Conservation (phyloP, 2,113 vertebrate genomes). For the Mobula hypostoma region DNA sequence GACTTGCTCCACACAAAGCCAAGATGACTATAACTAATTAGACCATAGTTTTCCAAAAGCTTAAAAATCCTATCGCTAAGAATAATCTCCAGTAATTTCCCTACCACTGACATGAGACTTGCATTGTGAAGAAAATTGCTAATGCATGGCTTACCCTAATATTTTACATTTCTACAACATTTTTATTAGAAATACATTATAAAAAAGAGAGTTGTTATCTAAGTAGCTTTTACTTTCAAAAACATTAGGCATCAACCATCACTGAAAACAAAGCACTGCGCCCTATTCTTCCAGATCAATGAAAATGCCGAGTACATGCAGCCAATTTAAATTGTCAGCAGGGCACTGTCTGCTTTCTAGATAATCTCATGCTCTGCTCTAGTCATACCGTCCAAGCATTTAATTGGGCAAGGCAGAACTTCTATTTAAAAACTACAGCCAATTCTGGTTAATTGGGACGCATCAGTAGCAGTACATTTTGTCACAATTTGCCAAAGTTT, state of each 20-base stretch:
- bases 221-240: neutral
- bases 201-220: neutral
- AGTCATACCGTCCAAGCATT: neutral
- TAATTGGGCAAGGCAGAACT: neutral
- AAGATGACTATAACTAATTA: too few species aligned
- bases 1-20: too few species aligned
- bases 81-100: too few species aligned
- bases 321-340: neutral
- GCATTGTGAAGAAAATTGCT: neutral
- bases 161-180: neutral
- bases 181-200: neutral
- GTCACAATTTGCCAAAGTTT: too few species aligned
- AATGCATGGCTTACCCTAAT: neutral
- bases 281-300: neutral
- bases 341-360: neutral
- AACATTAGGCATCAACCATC: neutral
- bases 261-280: neutral
- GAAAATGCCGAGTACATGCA: neutral
- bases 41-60: too few species aligned
- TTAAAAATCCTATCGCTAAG: too few species aligned
- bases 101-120: too few species aligned
- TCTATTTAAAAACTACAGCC: too few species aligned
- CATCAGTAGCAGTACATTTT: too few species aligned
- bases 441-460: too few species aligned
- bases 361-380: neutral